Conservation (phyloP, 2,888 invertebrate genomes). For the Acronicta psi region DNA sequence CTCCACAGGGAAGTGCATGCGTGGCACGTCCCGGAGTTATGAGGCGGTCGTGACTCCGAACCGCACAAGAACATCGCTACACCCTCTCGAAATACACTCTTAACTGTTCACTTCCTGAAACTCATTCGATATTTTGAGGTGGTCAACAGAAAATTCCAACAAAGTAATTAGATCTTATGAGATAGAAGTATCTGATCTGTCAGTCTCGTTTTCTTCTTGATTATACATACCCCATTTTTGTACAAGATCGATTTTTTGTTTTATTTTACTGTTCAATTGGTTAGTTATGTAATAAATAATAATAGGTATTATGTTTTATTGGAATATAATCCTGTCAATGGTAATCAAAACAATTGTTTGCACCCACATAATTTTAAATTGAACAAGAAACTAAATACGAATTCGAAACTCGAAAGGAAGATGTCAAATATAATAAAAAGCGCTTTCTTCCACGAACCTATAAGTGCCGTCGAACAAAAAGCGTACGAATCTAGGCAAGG, state of each 20-base stretch:
- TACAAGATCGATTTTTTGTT: no score
- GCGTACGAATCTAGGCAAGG: conserved; percentile 35
- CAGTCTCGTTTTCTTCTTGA: no score
- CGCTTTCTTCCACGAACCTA: conserved; percentile 38
- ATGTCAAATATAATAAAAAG: conserved; percentile 46
- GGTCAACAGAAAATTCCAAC: no score
- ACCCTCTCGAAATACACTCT: conserved; percentile 29
- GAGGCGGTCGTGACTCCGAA: conserved; percentile 76
- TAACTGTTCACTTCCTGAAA: conserved; percentile 53
- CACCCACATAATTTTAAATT: no score
- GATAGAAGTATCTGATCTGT: no score
- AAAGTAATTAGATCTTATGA: no score
- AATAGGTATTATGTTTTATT: no score
- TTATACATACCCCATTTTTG: no score
- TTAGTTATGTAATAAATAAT: no score
- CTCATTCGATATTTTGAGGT: conserved; percentile 25
- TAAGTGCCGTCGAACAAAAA: conserved; percentile 35
- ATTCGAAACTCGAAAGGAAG: conserved; percentile 10
- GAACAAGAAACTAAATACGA: conserved; percentile 12
- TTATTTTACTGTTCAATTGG: no score
- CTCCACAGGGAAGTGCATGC: conserved; percentile 64
- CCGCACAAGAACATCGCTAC: conserved; percentile 33
- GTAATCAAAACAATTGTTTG: no score
- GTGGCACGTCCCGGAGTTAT: conserved; percentile 78
- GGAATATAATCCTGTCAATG: no score